These are phyloP conservation scores for Potorous gilbertii DNA, from an alignment of 2,797 vertebrate genomes.

Conservation along the genomic window DNA sequence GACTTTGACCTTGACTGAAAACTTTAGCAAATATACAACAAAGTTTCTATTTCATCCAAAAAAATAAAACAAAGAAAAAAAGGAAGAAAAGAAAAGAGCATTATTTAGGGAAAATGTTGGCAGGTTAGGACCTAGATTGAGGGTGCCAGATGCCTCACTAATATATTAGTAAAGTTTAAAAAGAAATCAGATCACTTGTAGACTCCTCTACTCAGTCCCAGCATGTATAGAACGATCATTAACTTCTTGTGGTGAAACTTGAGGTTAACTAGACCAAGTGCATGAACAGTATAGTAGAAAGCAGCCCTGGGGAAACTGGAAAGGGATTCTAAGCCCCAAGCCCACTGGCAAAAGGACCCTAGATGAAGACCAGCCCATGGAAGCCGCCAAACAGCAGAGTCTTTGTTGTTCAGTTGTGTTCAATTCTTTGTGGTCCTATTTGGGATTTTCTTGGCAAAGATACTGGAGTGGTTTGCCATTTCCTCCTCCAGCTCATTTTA, in stretches of 20 bases:
- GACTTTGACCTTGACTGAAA: not conserved
- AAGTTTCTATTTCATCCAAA: not conserved
- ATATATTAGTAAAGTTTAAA: not conserved
- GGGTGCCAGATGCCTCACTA: not conserved
- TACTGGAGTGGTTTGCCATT: not conserved
- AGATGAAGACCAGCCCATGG: not conserved
- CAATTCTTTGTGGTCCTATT: not conserved
- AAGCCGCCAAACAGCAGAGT: not conserved
- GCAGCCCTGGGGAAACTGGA: not conserved
- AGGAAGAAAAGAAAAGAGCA: not conserved
- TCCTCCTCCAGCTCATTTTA: not conserved
- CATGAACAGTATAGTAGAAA: not conserved
- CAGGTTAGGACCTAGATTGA: not conserved
- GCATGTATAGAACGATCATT: not conserved
- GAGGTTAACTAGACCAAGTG: not conserved
- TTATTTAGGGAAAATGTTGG: not conserved
- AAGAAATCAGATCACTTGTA: not conserved
- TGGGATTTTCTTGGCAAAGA: not conserved
- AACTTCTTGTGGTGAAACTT: not conserved
- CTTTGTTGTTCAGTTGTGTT: not conserved
- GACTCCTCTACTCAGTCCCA: not conserved
- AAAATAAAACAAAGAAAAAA: not conserved
- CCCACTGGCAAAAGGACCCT: not conserved
- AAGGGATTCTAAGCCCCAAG: not conserved
- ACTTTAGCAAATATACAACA: not conserved